Conservation (phyloP, 2,888 invertebrate genomes). For the Physocephala rufipes region DNA sequence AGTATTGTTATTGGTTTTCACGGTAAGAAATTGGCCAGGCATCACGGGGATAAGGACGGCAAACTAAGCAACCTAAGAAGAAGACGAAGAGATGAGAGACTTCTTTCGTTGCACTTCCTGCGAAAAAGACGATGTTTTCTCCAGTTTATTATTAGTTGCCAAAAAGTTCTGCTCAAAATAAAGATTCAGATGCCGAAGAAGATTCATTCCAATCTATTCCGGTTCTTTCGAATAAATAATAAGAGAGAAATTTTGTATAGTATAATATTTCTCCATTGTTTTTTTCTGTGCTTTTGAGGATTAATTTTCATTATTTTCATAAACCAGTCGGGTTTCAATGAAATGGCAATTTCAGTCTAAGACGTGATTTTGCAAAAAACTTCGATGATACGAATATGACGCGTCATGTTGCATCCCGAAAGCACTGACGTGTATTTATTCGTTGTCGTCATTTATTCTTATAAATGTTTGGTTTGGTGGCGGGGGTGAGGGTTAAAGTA, state of each 20-base stretch:
- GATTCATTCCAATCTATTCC: conserved; percentile 3
- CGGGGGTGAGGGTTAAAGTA: too few relatives aligned
- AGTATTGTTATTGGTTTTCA: too few relatives aligned
- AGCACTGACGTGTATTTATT: background rate
- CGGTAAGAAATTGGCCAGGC: too few relatives aligned
- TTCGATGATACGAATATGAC: conserved; percentile 22
- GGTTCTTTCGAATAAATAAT: too few relatives aligned
- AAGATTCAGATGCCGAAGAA: conserved; percentile 47
- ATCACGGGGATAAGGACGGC: background rate
- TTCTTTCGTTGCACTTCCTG: too few relatives aligned
- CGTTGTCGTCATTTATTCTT: too few relatives aligned
- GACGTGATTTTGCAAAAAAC: conserved; percentile 25
- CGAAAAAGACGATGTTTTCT: too few relatives aligned
- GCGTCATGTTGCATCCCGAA: conserved; percentile 7
- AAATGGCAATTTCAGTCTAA: conserved; percentile 12
- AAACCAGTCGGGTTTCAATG: conserved; percentile 8
- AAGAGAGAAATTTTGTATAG: too few relatives aligned
- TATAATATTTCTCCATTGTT: background rate
- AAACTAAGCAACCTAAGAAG: background rate
- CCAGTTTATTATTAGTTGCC: conserved; percentile 40
- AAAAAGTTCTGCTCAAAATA: conserved; percentile 51
- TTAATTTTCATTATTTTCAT: conserved; percentile 9
- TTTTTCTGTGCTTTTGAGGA: background rate
- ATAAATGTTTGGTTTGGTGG: too few relatives aligned
- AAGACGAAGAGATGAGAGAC: background rate